Evolutionary conservation across 2,113 vertebrate species (phyloP).

Genomic region (Mesembrinibis cayennensis): DNA sequence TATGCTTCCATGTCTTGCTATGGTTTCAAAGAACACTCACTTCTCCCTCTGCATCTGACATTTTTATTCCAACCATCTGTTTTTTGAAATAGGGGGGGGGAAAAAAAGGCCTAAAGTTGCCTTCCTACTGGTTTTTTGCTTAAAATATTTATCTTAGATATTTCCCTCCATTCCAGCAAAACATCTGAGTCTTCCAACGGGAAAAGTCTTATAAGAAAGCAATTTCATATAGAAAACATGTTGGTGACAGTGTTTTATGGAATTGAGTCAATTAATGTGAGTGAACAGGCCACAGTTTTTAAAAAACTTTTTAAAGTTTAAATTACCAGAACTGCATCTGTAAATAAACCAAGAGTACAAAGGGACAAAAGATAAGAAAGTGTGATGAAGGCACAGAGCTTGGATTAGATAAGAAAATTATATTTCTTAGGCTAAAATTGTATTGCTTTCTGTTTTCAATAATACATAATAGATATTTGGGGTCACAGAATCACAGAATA

Average conservation of each 20-base stretch:
- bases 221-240: neutral
- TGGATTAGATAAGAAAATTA: neutral
- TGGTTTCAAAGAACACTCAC: neutral
- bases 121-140: neutral
- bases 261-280: neutral
- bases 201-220: neutral
- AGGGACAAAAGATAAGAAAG: neutral
- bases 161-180: neutral
- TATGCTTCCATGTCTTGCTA: neutral
- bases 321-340: neutral
- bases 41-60: neutral
- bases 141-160: neutral
- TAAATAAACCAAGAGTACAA: neutral
- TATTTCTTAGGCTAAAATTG: neutral
- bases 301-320: neutral
- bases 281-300: neutral
- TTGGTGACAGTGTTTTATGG: neutral
- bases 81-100: neutral
- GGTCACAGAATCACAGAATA: neutral
- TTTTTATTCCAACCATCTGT: neutral
- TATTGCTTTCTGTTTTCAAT: constrained; percentile 40
- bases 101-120: neutral
- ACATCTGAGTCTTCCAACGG: neutral
- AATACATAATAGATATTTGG: neutral
- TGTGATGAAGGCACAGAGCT: neutral